phyloP scores from a whole-genome alignment of 2,888 invertebrate species.

The Callinectes sapidus region DNA sequence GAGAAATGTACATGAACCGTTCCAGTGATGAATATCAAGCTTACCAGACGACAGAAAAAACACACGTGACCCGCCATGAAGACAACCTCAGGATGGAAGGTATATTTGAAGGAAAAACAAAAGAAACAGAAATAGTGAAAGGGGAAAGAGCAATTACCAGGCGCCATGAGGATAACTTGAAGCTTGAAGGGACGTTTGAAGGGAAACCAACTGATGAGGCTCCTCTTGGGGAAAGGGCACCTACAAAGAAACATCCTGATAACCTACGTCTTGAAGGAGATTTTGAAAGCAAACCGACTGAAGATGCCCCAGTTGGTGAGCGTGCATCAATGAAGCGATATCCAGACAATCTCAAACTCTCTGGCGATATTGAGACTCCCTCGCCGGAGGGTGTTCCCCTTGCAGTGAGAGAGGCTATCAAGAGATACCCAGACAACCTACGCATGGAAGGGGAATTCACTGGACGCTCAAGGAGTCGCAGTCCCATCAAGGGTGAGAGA shows the following conservation, averaged over 20 bases:
- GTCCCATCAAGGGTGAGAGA: slow-evolving; percentile 75
- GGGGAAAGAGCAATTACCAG: slow-evolving; percentile 70
- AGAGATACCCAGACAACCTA: slow-evolving; percentile 70
- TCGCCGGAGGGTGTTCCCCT: slow-evolving; percentile 74
- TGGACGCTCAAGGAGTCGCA: slow-evolving; percentile 72
- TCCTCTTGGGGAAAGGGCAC: slow-evolving; percentile 75
- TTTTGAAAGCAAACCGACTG: slow-evolving; percentile 61
- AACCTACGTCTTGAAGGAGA: slow-evolving; percentile 83
- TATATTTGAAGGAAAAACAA: slow-evolving; percentile 79
- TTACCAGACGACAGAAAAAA: slow-evolving; percentile 75
- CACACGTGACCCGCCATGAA: slow-evolving; percentile 73
- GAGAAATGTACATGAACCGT: slow-evolving; percentile 69
- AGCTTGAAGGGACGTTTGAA: slow-evolving; percentile 73
- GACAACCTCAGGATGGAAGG: slow-evolving; percentile 80
- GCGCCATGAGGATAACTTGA: slow-evolving; percentile 71
- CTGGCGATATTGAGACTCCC: slow-evolving; percentile 80
- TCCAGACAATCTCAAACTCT: slow-evolving; percentile 79
- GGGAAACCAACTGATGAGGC: slow-evolving; percentile 64
- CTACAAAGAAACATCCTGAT: slow-evolving; percentile 78
- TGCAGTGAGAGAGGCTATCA: slow-evolving; percentile 56
- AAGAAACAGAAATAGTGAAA: slow-evolving; percentile 75
- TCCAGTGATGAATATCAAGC: slow-evolving; percentile 66
- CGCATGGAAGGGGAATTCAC: slow-evolving; percentile 75
- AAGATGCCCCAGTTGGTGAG: slow-evolving; percentile 77
- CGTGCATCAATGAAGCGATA: slow-evolving; percentile 77